phyloP scores from a whole-genome alignment of 2,888 invertebrate genomes.

The Amphipoea lucens region DNA sequence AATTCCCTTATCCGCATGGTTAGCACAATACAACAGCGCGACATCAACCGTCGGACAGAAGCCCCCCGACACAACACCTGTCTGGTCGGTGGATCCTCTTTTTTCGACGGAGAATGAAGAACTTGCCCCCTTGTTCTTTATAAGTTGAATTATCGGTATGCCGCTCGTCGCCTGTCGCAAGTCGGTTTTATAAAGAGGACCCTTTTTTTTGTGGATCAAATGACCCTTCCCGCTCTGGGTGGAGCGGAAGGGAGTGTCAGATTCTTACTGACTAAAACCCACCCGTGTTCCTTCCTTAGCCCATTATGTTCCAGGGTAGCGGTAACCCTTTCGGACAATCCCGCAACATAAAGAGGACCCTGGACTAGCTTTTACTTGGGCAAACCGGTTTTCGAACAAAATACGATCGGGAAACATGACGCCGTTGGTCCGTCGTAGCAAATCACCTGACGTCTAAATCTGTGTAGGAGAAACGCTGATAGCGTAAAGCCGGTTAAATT shows the following conservation, averaged over 20 bases:
- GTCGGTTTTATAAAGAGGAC: not conserved
- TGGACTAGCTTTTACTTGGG: too few species aligned
- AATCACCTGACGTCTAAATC: slow-evolving; percentile 10
- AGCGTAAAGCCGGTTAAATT: slow-evolving; percentile 1
- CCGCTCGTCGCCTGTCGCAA: not conserved
- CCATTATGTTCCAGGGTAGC: too few species aligned
- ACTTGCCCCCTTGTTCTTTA: not conserved
- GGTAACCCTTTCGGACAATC: too few species aligned
- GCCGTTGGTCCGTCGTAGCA: not conserved
- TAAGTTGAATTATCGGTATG: not conserved
- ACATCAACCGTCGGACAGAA: not conserved
- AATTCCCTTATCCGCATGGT: not conserved
- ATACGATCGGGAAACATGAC: not conserved
- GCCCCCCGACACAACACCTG: not conserved
- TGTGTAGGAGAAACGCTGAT: slow-evolving; percentile 14
- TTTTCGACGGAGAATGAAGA: not conserved
- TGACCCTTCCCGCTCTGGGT: too few species aligned
- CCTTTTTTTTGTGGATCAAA: too few species aligned
- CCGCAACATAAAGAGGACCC: not conserved
- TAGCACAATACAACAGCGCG: too few species aligned
- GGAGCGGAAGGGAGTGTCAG: too few species aligned
- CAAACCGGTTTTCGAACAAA: not conserved
- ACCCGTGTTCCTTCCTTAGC: too few species aligned
- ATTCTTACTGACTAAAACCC: too few species aligned
- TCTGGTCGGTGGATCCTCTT: not conserved